phyloP scores from a whole-genome alignment of 2,888 invertebrate genomes.

The Xanthia icteritia region DNA sequence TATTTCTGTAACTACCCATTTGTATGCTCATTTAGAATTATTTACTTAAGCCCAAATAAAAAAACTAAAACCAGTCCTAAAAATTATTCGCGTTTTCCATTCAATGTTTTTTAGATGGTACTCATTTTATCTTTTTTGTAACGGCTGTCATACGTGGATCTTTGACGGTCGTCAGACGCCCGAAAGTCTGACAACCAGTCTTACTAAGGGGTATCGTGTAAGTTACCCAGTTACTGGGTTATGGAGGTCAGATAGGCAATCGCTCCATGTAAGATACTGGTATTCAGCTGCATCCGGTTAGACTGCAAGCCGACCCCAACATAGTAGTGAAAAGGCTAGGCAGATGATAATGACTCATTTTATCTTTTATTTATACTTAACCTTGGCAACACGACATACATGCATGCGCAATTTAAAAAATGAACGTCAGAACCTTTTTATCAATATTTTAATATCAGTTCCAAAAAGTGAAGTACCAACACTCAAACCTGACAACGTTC shows the following conservation, averaged over 20 bases:
- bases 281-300: too few species aligned
- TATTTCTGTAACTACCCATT: conserved; percentile 1
- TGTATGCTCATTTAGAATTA: neutral
- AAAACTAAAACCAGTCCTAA: too few species aligned
- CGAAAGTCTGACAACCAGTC: too few species aligned
- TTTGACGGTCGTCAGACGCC: too few species aligned
- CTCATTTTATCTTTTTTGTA: neutral
- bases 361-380: neutral
- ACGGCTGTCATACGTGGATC: too few species aligned
- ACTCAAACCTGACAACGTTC: conserved; percentile 19
- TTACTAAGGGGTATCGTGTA: too few species aligned
- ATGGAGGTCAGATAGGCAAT: too few species aligned
- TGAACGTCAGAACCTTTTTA: conserved; percentile 44
- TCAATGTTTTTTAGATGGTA: neutral
- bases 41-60: neutral
- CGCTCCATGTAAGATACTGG: too few species aligned
- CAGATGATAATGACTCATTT: too few species aligned
- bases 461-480: conserved; percentile 44
- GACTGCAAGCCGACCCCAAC: too few species aligned
- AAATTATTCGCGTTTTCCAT: neutral
- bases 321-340: too few species aligned
- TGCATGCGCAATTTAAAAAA: conserved; percentile 32
- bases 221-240: too few species aligned
- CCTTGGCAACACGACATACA: conserved; percentile 2
- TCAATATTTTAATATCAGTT: conserved; percentile 45